Evolutionary conservation across 2,113 vertebrate species (phyloP).

Genomic region (Phyllostomus discolor): DNA sequence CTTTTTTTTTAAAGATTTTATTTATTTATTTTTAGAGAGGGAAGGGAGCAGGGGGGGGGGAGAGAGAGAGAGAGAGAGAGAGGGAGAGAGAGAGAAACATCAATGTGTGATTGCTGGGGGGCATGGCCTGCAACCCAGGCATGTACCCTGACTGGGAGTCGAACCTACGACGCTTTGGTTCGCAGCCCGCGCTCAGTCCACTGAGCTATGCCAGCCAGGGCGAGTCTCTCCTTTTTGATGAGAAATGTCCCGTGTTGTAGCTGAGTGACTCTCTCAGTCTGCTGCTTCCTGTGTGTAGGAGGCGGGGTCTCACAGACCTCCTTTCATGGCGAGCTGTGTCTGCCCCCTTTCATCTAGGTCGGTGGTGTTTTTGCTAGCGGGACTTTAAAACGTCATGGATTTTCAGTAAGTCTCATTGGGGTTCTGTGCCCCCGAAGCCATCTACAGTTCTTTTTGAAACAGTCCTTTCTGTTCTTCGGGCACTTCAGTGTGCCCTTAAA

Average conservation of each 20-base stretch:
- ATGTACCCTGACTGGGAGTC: no score
- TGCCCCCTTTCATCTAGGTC: background rate
- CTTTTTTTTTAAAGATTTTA: no score
- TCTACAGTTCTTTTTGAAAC: background rate
- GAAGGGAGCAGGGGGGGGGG: no score
- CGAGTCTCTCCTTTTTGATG: no score
- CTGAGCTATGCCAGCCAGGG: no score
- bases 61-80: no score
- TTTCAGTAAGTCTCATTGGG: background rate
- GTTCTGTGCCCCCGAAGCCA: background rate
- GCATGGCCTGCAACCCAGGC: no score
- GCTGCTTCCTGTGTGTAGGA: background rate
- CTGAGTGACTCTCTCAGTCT: background rate
- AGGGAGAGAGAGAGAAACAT: no score
- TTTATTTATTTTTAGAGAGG: no score
- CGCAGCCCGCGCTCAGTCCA: no score
- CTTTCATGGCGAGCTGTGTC: background rate
- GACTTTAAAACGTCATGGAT: background rate
- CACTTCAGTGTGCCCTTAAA: background rate
- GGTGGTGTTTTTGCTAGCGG: background rate
- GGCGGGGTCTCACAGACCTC: background rate
- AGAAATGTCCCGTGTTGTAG: background rate
- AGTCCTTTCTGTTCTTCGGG: background rate
- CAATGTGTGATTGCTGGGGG: no score
- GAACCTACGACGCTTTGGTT: no score